A percentile compares a stretch with the other conserved stretches of the same genome.
Conservation (phyloP, 2,113 vertebrate species). For the Ciconia boyciana region DNA sequence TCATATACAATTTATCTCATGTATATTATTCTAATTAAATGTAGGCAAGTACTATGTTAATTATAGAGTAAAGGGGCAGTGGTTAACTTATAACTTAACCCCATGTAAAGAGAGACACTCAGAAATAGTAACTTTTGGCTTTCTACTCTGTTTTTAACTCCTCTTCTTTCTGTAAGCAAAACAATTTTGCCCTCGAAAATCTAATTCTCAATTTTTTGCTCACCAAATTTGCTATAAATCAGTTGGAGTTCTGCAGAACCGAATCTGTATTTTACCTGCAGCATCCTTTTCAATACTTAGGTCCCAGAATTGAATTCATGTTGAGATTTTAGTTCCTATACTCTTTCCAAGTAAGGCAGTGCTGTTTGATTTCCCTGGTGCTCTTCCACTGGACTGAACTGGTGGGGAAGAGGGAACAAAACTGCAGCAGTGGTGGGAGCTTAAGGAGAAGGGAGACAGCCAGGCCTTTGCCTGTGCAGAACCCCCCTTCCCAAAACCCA, state of each 20-base stretch:
- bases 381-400: background rate
- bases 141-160: background rate
- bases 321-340: background rate
- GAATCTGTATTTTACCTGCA: background rate
- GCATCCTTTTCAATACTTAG: background rate
- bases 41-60: background rate
- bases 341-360: background rate
- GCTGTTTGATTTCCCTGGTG: background rate
- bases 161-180: background rate
- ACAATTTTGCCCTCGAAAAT: background rate
- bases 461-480: background rate
- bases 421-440: background rate
- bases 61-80: background rate
- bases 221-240: background rate
- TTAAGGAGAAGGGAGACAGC: background rate
- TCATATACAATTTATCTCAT: background rate
- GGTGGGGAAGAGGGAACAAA: background rate
- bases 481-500: background rate
- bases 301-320: background rate
- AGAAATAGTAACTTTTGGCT: background rate
- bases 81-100: background rate
- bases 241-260: background rate
- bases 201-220: background rate
- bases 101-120: background rate
- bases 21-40: background rate